Base-by-base conservation (phyloP, 2,888 invertebrate genomes). In the Chironomus tentans region DNA sequence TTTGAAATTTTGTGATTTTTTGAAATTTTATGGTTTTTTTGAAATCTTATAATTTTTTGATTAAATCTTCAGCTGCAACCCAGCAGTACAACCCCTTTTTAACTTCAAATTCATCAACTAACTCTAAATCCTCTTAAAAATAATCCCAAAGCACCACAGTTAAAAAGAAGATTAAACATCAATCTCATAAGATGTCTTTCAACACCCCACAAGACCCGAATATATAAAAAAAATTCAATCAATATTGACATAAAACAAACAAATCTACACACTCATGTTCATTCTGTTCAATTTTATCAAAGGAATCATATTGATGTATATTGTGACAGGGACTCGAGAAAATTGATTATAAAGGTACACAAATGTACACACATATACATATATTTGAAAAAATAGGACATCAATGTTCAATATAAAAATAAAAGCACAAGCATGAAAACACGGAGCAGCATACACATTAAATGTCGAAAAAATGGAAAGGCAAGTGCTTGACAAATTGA, bases 401-500 rank as follows among this genome's bases (percentile, higher is more conserved):
- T 21, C 73, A 46, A 4, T n/a, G 62, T 21, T 65, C 65, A 12
- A 65, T 21, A 24, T 24, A 70, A 50, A 70, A 70, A 70, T 50
- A 70, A 50, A 48, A 48, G 46, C 22, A 22, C 70, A 47, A 70
- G 21, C 47, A 70, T 46, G 47, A 70, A 70, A 70, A 70, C 70
- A 70, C 38, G 38, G 10, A 38, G 38, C 38, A 38, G 38, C 38
- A 38, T 5, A 28, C 38, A 38, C 56, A 15, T 18, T 56, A 15
- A 56, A 56, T n/a, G 61, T 61, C 4, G 61, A 61, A 72, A n/a
- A 28, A 38, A 38, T 38, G 38, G 38, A 38, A 38, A 38, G 38
- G 38, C 74, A 46, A 74, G 74, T 74, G 74, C 74, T 46, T 74
- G 74, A 74, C 74, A 74, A 74, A 74, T 74, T 74, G 74, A 74